Percentiles rank a stretch among this genome's conserved stretches.
Evolutionary conservation across 2,797 vertebrate genomes (phyloP).

Genomic region (Sciurus vulgaris): DNA sequence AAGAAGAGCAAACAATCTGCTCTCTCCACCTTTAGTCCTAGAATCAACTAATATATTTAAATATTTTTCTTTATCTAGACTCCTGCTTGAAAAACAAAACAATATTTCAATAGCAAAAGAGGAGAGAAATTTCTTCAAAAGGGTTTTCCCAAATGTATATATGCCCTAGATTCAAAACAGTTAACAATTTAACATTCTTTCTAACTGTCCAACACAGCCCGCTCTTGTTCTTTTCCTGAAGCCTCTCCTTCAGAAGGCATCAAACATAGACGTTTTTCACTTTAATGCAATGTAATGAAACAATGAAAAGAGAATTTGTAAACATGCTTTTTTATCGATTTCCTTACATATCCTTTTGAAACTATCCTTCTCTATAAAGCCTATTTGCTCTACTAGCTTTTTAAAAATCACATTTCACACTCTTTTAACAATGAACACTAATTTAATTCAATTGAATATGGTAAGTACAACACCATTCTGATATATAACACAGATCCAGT

Average conservation of each 20-base stretch:
- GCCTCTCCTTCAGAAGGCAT: background rate
- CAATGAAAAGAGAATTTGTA: background rate
- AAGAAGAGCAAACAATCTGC: background rate
- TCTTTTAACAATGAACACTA: background rate
- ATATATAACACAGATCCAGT: background rate
- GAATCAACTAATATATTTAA: background rate
- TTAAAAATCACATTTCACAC: background rate
- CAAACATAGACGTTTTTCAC: background rate
- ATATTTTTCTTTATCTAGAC: background rate
- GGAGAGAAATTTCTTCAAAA: background rate
- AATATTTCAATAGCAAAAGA: constrained; percentile 9
- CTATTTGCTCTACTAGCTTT: background rate
- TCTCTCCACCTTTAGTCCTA: background rate
- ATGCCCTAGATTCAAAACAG: background rate
- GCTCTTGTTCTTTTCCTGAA: background rate
- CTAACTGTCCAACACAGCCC: background rate
- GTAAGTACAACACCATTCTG: background rate
- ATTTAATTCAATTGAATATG: background rate
- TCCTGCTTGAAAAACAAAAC: background rate
- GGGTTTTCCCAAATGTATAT: background rate
- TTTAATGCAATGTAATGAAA: background rate
- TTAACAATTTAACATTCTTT: background rate
- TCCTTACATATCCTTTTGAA: background rate
- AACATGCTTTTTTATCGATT: background rate
- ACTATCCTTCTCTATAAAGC: background rate